phyloP scores from a whole-genome alignment of 2,888 invertebrate genomes.

The Coremacera marginata region DNA sequence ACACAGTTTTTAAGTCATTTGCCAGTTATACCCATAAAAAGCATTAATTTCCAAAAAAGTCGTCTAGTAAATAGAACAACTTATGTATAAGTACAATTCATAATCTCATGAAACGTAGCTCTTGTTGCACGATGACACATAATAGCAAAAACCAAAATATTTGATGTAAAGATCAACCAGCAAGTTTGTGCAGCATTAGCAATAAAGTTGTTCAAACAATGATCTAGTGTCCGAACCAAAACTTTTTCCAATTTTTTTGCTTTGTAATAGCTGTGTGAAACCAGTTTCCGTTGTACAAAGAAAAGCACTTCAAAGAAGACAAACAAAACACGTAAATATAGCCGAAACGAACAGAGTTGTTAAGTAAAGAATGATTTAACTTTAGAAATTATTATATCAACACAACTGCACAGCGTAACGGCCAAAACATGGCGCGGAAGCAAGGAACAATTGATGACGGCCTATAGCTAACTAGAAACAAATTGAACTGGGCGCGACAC shows the following conservation, averaged over 20 bases:
- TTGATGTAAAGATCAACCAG: too few species aligned
- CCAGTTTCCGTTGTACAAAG: conserved; percentile 23
- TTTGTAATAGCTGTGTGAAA: not conserved
- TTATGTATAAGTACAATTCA: too few species aligned
- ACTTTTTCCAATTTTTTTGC: not conserved
- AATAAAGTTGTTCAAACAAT: too few species aligned
- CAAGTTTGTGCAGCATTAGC: too few species aligned
- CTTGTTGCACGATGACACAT: too few species aligned
- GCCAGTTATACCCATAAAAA: too few species aligned
- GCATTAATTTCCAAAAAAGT: too few species aligned
- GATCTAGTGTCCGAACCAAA: not conserved
- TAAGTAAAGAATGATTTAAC: not conserved
- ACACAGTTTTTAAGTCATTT: too few species aligned
- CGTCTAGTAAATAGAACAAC: too few species aligned
- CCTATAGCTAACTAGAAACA: not conserved
- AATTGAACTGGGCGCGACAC: not conserved
- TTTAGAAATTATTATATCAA: conserved; percentile 6
- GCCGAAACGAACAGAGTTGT: not conserved
- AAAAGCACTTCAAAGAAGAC: conserved; percentile 20
- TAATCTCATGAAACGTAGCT: too few species aligned
- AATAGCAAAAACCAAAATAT: too few species aligned
- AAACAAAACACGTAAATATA: conserved; percentile 6
- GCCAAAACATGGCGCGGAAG: too few species aligned
- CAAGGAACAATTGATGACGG: not conserved
- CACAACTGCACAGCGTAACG: not conserved